phyloP scores from a whole-genome alignment of 1,140 invertebrate species.

The Uloborus diversus region DNA sequence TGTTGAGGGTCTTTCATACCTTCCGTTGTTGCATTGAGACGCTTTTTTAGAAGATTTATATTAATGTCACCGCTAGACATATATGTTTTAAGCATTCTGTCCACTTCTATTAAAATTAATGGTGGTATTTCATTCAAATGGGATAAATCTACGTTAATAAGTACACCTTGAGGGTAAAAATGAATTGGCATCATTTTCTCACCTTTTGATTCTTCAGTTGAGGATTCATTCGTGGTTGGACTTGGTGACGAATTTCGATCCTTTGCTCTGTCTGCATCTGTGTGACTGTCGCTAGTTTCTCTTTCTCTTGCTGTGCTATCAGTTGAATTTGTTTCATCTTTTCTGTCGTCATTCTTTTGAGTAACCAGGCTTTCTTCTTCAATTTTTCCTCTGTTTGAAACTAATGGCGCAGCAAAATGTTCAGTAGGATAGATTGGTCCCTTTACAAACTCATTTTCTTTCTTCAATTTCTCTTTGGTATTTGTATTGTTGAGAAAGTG shows the following conservation, averaged over 20 bases:
- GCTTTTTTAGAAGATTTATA: conserved; percentile 10
- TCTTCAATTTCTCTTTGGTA: no score
- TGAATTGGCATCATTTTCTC: conserved; percentile 9
- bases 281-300: no score
- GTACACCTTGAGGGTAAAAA: conserved; percentile 45
- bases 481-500: no score
- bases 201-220: background rate
- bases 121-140: conserved; percentile 41
- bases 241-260: background rate
- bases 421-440: no score
- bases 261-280: no score
- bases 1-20: background rate
- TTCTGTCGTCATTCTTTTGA: no score
- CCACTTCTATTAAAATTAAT: conserved; percentile 26
- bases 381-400: no score
- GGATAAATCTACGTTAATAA: conserved; percentile 28
- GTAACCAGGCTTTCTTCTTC: no score
- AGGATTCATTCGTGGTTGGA: background rate
- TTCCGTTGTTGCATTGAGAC: conserved; percentile 25
- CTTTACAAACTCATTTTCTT: no score
- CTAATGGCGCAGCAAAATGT: no score
- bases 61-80: conserved; percentile 34
- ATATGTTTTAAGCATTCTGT: conserved; percentile 43
- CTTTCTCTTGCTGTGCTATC: background rate
- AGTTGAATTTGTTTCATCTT: background rate